Conservation (phyloP, 2,113 vertebrate genomes). For the Grallaria varia region DNA sequence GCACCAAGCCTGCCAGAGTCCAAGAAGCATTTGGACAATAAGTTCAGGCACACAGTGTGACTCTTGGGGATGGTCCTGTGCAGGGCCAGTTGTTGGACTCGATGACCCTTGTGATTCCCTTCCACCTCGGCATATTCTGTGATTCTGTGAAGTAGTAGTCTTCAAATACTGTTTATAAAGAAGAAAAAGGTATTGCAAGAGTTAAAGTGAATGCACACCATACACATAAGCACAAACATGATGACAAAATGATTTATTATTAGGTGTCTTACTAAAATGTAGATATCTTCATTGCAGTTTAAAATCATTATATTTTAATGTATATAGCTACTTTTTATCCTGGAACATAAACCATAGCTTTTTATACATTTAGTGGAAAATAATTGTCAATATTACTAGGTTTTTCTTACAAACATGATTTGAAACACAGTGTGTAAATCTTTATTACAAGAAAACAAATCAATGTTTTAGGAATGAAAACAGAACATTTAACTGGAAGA, state of each 20-base stretch:
- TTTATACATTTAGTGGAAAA: neutral
- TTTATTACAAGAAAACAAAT: neutral
- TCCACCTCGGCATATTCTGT: too few relatives aligned
- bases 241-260: neutral
- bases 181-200: neutral
- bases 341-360: neutral
- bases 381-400: neutral
- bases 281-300: neutral
- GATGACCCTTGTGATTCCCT: too few relatives aligned
- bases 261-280: neutral
- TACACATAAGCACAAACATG: fast-evolving
- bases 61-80: neutral
- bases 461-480: neutral
- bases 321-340: neutral
- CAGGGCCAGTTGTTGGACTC: neutral
- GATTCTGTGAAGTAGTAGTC: too few relatives aligned
- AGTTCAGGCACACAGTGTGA: neutral
- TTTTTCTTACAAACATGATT: neutral
- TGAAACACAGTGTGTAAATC: neutral
- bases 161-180: neutral
- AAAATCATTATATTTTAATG: neutral
- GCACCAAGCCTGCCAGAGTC: neutral
- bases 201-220: neutral
- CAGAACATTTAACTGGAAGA: neutral
- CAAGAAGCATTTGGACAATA: neutral